Evolutionary conservation across 2,113 vertebrate genomes (phyloP), one percentile per base, ranked within the genome.

Genomic region (Montifringilla adamsi): DNA sequence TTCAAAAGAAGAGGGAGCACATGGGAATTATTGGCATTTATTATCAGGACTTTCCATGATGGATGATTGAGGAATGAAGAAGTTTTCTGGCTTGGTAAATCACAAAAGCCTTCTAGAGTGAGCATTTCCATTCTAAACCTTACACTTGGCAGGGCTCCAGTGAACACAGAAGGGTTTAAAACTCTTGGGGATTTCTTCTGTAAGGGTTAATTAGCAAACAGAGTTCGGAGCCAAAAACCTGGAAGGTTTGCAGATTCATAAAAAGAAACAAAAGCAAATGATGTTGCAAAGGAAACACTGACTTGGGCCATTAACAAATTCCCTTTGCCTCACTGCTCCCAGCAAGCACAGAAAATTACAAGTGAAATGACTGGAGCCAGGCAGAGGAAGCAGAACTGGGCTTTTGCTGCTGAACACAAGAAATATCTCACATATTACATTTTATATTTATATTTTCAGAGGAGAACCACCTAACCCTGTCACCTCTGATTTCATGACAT

Each of bases 401-500:
- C 64, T 95, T 83, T 68, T 85, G 49, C 76, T 94, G 91, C 69
- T 75, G 89, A 39, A 47, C 4, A 63, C 52, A 62, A 75, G 33
- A 69, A 93, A 86, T 43, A 73, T 22, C 86, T 66, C 49, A 26
- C 59, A 59, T 86, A 70, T 74, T 87, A 46, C 73, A 47, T 84
- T 87, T 90, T 19, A 74, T 76, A 92, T 84, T 89, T 84, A 10
- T 84, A 81, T 75, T 94, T 93, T 90, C 86, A 75, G 76, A 84
- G 82, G 67, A 91, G 91, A 92, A 88, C 76, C 80, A 90, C 88
- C 95, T 93, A 88, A 77, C 52, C 72, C 86, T 95, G 83, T 92
- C 96, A 93, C 89, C 92, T 78, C 90, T 95, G 95, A 96, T 94
- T 95, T 95, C 88, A 96, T 86, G 83, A 77, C 76, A 80, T 94